These are phyloP conservation scores for Apaloderma vittatum DNA, from an alignment of 2,113 vertebrate species.

Conservation along the genomic window DNA sequence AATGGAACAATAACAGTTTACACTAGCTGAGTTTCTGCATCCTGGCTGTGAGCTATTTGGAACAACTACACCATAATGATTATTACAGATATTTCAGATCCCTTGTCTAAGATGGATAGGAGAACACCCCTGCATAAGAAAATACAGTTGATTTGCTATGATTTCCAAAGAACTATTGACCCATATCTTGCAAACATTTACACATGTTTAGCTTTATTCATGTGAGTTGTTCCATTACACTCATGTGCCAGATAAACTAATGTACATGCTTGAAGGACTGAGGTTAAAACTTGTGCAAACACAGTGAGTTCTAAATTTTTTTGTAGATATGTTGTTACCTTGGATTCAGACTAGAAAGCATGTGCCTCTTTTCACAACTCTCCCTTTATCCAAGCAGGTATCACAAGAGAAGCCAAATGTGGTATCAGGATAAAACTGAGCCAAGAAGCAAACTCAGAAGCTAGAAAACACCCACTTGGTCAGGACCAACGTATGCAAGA, in stretches of 20 bases:
- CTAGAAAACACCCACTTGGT: not conserved
- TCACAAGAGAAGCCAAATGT: not conserved
- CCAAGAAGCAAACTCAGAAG: not conserved
- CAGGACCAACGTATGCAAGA: not conserved
- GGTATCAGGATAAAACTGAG: not conserved
- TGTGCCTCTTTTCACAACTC: not conserved
- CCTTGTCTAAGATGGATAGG: not conserved
- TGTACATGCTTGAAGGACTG: not conserved
- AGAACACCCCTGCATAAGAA: slow-evolving; percentile 18
- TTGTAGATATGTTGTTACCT: not conserved
- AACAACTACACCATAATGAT: slow-evolving; percentile 47
- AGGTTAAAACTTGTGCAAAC: slow-evolving; percentile 52
- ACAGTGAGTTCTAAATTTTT: slow-evolving; percentile 1
- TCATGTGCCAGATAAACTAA: slow-evolving; percentile 40
- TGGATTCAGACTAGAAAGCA: not conserved
- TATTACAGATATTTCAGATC: slow-evolving; percentile 64
- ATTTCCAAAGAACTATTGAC: slow-evolving; percentile 67
- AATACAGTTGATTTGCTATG: slow-evolving; percentile 48
- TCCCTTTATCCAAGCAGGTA: not conserved
- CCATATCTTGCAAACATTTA: slow-evolving; percentile 62
- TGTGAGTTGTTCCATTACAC: slow-evolving; percentile 49
- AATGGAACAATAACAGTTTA: slow-evolving; percentile 66
- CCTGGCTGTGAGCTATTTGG: slow-evolving; percentile 67
- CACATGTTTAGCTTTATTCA: slow-evolving; percentile 57
- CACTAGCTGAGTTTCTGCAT: slow-evolving; percentile 57